These are phyloP conservation scores for Papilio aristodemus DNA, from an alignment of 1,140 invertebrate species.

Conservation along the genomic window DNA sequence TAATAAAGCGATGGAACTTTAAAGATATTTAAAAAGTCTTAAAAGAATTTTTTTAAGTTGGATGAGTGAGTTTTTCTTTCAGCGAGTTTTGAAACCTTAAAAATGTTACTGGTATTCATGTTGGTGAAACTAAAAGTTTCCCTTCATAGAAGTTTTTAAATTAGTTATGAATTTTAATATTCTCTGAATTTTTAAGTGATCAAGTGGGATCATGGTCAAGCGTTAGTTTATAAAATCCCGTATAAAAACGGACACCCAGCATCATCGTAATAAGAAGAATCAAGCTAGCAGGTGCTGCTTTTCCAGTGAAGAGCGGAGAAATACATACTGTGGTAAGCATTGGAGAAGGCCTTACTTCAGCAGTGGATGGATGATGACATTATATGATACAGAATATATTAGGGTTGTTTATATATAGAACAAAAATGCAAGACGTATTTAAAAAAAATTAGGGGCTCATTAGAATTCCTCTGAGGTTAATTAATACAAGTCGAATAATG, in stretches of 20 bases:
- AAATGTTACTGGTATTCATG: constrained; percentile 1
- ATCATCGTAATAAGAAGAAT: too few relatives aligned
- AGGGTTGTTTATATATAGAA: too few relatives aligned
- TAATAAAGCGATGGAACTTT: neutral
- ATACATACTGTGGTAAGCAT: too few relatives aligned
- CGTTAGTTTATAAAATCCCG: too few relatives aligned
- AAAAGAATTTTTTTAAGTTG: neutral
- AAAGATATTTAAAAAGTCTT: neutral
- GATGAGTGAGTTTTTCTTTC: neutral
- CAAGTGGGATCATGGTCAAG: too few relatives aligned
- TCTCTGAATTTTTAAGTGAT: neutral
- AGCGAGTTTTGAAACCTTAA: constrained; percentile 14
- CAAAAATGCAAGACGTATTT: too few relatives aligned
- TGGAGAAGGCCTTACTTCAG: too few relatives aligned
- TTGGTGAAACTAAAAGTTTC: constrained; percentile 6
- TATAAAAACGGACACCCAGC: too few relatives aligned
- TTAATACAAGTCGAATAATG: constrained; percentile 28
- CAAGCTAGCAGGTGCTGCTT: too few relatives aligned
- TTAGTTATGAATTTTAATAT: neutral
- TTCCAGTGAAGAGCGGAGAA: too few relatives aligned
- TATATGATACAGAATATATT: too few relatives aligned
- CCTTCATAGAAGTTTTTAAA: neutral
- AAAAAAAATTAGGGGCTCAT: neutral
- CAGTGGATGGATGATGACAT: too few relatives aligned
- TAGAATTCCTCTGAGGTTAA: constrained; percentile 4